A percentile compares a stretch with the other conserved stretches of the same genome.
Evolutionary conservation across 2,888 invertebrate genomes (phyloP).

Genomic region (Metallyticus violacea): DNA sequence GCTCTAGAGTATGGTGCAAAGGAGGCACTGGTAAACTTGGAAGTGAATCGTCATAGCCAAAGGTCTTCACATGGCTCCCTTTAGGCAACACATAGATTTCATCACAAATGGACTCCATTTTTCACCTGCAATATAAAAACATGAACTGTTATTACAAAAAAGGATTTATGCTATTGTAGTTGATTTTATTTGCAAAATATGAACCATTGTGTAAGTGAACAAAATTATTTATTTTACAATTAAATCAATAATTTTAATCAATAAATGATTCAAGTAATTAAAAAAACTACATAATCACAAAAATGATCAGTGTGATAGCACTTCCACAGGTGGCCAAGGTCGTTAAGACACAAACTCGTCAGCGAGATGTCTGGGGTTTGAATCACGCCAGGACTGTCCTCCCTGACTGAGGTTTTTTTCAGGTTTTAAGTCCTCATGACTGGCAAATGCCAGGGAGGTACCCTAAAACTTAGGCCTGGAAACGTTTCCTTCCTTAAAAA

Average conservation of each 20-base stretch:
- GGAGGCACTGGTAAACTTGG: slow-evolving; percentile 55
- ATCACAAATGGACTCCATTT: neutral
- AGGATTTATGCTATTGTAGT: neutral
- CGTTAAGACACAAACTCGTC: too few relatives aligned
- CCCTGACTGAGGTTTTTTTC: too few relatives aligned
- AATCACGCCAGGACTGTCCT: too few relatives aligned
- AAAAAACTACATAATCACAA: neutral
- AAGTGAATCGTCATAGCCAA: slow-evolving; percentile 51
- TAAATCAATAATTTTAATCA: neutral
- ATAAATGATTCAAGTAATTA: neutral
- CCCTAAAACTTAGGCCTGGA: too few relatives aligned
- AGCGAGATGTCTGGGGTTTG: too few relatives aligned
- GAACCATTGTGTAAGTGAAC: neutral
- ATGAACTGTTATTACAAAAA: neutral
- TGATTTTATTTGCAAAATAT: neutral
- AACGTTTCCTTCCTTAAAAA: too few relatives aligned
- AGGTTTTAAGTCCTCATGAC: too few relatives aligned
- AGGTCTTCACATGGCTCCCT: slow-evolving; percentile 43
- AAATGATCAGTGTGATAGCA: too few relatives aligned
- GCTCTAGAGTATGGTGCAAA: slow-evolving; percentile 51
- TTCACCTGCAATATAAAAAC: neutral
- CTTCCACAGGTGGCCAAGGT: too few relatives aligned
- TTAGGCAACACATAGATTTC: slow-evolving; percentile 9
- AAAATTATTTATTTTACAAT: neutral
- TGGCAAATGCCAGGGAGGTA: too few relatives aligned